Base-by-base conservation (phyloP, 1,140 invertebrate species). In the Stegodyphus mimosarum region DNA sequence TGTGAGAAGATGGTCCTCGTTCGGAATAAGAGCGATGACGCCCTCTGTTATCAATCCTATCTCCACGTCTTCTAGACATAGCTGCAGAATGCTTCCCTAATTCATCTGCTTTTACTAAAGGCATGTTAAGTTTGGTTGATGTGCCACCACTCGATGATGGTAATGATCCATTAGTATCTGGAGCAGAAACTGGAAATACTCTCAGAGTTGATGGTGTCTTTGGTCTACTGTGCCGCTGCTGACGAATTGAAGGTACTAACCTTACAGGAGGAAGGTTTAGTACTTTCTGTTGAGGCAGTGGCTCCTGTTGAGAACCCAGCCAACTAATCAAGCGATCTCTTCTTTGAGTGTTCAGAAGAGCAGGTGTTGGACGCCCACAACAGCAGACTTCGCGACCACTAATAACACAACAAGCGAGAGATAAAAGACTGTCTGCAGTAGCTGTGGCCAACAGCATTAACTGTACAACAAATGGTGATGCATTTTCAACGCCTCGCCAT, bases 311-410 rank as follows among this genome's bases (percentile, higher is more conserved):
- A 7, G 83, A 86, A 17, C 83, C 83, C 6, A 86, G 48, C 83
- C 83, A 86, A 17, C 83, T 77, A n/a, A 86, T 86, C 6, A 86
- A 55, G 52, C 83, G 74, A 49, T 86, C 83, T 33, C 75, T 49
- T 17, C 75, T 70, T n/a, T 77, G 74, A 5, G 48, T 55, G 18
- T 50, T 55, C 48, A 78, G 13, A 50, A 78, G 66, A 1, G 83
- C 83, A 6, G 83, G 83, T 2, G 83, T 86, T 5, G 83, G 83
- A 9, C 60, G 33, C 15, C 83, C 83, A 53, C 83, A 86, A 50
- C 83, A 86, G 53, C 83, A 86, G 6, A 86, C 75, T 66, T 86
- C 74, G 0, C 83, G 66, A 9, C 83, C 83, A n/a, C 83, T 86
- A 13, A 86, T 86, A 13, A 86, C 83, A 15, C 83, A 86, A 33